phyloP scores from a whole-genome alignment of 92 coral and sea anemone genomes.

The Epizoanthus fatuus region DNA sequence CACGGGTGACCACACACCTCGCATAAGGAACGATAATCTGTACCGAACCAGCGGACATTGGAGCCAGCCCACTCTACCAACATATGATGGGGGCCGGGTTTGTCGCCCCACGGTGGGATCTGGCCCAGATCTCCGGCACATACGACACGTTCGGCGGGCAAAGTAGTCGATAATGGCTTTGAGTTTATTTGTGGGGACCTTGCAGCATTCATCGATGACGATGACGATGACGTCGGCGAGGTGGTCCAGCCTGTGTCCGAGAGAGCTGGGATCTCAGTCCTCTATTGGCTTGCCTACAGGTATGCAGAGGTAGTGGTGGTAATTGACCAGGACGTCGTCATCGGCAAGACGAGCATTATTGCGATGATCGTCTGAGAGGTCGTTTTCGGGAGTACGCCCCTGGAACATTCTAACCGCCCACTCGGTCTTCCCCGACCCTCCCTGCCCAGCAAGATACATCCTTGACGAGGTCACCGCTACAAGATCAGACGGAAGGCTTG shows the following conservation, averaged over 20 bases:
- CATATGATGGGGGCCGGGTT: too few species aligned
- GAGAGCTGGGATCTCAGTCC: slow-evolving; percentile 50
- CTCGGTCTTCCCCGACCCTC: slow-evolving; percentile 29
- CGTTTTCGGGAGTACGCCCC: slow-evolving; percentile 51
- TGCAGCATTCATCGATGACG: slow-evolving; percentile 50
- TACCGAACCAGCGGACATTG: too few species aligned
- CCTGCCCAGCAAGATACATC: slow-evolving; percentile 51
- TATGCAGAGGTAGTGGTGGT: too few species aligned
- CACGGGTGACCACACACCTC: too few species aligned
- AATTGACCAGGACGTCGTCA: too few species aligned
- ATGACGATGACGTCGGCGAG: slow-evolving; percentile 51
- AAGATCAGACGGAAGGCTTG: slow-evolving; percentile 15
- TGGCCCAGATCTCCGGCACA: too few species aligned
- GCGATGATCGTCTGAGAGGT: slow-evolving; percentile 47
- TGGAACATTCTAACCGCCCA: slow-evolving; percentile 48
- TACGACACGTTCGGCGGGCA: too few species aligned
- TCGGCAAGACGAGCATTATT: slow-evolving; percentile 36
- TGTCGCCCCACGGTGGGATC: too few species aligned
- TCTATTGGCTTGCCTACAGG: slow-evolving; percentile 30
- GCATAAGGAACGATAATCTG: too few species aligned
- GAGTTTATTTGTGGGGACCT: slow-evolving; percentile 17
- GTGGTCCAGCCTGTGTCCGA: slow-evolving; percentile 46
- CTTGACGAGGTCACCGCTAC: slow-evolving; percentile 16
- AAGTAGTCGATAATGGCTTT: too few species aligned
- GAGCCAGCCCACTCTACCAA: too few species aligned